Conservation (phyloP, 2,113 vertebrate genomes). For the Piaya cayana region DNA sequence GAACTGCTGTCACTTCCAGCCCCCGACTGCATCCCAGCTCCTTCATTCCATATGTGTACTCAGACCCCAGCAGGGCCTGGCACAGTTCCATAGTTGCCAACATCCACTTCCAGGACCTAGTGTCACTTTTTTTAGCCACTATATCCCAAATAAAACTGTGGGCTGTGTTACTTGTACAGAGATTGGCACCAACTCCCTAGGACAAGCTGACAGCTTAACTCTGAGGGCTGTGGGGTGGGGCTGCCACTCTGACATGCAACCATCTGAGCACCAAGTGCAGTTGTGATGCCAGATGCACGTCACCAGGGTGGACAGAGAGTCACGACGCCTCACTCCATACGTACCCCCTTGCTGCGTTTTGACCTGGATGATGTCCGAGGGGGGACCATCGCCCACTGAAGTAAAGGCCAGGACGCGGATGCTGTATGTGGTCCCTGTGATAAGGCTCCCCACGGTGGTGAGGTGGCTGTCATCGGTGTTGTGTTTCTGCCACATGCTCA, state of each 20-base stretch:
- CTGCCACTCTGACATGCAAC: not conserved
- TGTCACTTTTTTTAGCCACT: not conserved
- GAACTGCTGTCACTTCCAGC: not conserved
- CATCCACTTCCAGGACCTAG: not conserved
- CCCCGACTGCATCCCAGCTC: not conserved
- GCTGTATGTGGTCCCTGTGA: conserved; percentile 89
- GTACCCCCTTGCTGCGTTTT: conserved; percentile 95
- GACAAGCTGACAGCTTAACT: not conserved
- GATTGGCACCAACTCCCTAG: not conserved
- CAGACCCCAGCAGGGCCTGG: not conserved
- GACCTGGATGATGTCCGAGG: conserved; percentile 90
- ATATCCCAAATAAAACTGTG: not conserved
- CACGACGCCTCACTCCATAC: not conserved
- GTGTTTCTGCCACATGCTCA: conserved; percentile 91
- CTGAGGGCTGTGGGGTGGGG: not conserved
- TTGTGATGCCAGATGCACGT: not conserved
- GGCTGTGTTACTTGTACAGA: not conserved
- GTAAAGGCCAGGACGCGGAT: conserved; percentile 93
- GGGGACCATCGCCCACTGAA: conserved; percentile 91
- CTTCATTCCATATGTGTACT: not conserved
- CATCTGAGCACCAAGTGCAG: not conserved
- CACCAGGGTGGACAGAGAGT: accelerated
- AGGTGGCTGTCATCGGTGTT: conserved; percentile 88
- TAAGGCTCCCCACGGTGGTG: conserved; percentile 89
- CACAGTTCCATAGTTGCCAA: accelerated